Conservation (phyloP, 37 sponge, comb jelly and placozoan genomes). For the Dysidea cf. avara region DNA sequence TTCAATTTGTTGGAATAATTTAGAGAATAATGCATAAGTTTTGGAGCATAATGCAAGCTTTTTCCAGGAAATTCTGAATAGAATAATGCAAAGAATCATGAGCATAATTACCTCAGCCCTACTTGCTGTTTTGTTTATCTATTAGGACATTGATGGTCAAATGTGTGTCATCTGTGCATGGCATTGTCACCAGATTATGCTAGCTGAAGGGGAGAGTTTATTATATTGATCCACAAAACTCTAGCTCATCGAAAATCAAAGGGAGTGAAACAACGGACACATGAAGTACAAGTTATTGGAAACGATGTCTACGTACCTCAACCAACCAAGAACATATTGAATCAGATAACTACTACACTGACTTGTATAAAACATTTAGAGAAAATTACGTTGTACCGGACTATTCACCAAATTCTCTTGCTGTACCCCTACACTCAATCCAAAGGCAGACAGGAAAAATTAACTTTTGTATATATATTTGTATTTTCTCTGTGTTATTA, state of each 20-base stretch:
- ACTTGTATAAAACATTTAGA: conserved; percentile 50
- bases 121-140: too few relatives aligned
- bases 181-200: conserved; percentile 83
- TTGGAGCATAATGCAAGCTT: too few relatives aligned
- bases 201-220: conserved; percentile 90
- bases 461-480: too few relatives aligned
- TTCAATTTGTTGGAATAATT: too few relatives aligned
- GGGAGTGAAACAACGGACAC: conserved; percentile 81
- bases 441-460: conserved; percentile 29
- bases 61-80: too few relatives aligned
- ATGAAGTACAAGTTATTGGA: conserved; percentile 43
- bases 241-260: conserved; percentile 68
- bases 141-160: conserved; percentile 77
- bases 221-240: too few relatives aligned
- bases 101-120: too few relatives aligned
- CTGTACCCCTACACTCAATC: conserved; percentile 61
- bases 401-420: conserved; percentile 6
- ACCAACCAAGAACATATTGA: conserved; percentile 22
- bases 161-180: conserved; percentile 85
- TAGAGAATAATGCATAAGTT: too few relatives aligned
- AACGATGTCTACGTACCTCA: conserved; percentile 46
- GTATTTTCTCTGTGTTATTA: too few relatives aligned
- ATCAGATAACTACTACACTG: conserved; percentile 77
- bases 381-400: conserved; percentile 31
- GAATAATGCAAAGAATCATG: too few relatives aligned